Base-by-base conservation (phyloP, 1,140 invertebrate species). In the Heliothis subflexa region DNA sequence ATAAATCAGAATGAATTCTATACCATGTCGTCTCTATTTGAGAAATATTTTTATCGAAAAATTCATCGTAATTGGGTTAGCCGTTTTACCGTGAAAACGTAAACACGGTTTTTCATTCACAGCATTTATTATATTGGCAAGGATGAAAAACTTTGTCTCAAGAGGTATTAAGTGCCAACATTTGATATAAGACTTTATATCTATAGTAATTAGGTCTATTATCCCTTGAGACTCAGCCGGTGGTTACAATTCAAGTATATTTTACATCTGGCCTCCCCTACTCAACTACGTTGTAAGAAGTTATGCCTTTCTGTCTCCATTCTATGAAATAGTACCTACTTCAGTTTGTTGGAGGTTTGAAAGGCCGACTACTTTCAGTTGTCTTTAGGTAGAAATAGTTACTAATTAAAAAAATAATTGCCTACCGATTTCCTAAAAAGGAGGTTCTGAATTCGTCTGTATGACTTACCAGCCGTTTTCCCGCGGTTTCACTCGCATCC, bases 241-340 rank as follows among this genome's bases (percentile, higher is more conserved):
- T 57, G 55, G 55, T 57, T 57, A 57, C 21, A 57, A 28, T 12
- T 57, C 55, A 13, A 57, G 55, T 12, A 25, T 21, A 57, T n/a
- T 28, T 40, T 40, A 7, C 33, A 40, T 40, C 33, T 40, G 5
- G 55, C 55, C 55, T 57, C 18, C 52, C 55, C 55, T 57, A 18
- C 16, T 2, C 55, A 18, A 10, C 12, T 57, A 57, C 18, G 9
- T 25, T 57, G 55, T 12, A 25, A 57, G 55, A 21, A 57, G 55
- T 57, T 57, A 57, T 57, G 55, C 28, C 25, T 57, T 57, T 18
- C 55, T 57, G 55, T 28, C 55, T 40, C 33, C 33, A 40, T 40
- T 40, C 33, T 57, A 57, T 25, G 18, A 21, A 3, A 21, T 57
- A 57, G 55, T 57, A 25, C 2, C 2, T 33, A 33, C 33, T 40